A percentile compares a stretch with the other conserved stretches of the same genome.
These are phyloP conservation scores for Idaea dimidiata DNA, from an alignment of 2,888 invertebrate genomes.

Conservation along the genomic window DNA sequence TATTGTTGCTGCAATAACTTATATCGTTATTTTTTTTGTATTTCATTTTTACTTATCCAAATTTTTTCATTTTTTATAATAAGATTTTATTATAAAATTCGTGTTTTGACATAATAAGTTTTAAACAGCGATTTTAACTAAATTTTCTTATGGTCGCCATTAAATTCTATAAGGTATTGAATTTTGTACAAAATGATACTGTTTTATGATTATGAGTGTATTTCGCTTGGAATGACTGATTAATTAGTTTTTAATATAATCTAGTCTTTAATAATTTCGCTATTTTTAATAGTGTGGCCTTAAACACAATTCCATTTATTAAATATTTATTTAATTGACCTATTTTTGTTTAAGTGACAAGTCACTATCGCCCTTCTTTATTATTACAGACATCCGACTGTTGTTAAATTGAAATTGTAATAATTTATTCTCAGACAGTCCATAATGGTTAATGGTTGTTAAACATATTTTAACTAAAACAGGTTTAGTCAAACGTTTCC, in stretches of 20 bases:
- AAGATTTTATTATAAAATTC: background rate
- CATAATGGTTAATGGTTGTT: too few species aligned
- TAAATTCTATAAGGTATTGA: background rate
- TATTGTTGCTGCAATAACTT: background rate
- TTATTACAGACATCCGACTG: too few species aligned
- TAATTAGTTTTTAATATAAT: conserved; percentile 4
- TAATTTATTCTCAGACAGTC: too few species aligned
- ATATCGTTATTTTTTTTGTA: background rate
- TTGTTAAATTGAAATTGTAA: too few species aligned
- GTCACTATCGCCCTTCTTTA: too few species aligned
- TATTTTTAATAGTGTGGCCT: background rate
- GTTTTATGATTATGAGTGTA: background rate
- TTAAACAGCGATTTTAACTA: background rate
- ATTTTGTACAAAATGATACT: background rate
- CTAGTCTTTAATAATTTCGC: background rate
- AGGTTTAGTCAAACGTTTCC: too few species aligned
- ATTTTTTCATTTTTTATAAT: background rate
- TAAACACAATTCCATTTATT: too few species aligned
- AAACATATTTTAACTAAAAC: too few species aligned
- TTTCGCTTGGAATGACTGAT: background rate
- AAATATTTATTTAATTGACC: too few species aligned
- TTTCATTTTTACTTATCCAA: background rate
- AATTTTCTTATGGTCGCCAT: background rate
- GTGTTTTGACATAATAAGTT: background rate
- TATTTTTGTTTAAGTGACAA: too few species aligned